phyloP scores from a whole-genome alignment of 2,888 invertebrate species.

The Cataglyphis rosenhaueri region DNA sequence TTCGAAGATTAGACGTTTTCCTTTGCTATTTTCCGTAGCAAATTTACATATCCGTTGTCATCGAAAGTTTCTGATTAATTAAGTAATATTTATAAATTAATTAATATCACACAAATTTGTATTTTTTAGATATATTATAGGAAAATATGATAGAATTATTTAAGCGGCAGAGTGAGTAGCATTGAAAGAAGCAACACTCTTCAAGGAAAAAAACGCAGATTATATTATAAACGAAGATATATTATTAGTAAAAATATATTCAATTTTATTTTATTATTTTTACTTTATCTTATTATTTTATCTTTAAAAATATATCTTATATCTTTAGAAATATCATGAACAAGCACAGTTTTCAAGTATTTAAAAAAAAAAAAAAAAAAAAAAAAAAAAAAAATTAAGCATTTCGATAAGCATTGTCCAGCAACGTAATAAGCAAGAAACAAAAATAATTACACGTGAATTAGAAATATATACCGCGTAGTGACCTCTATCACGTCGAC shows the following conservation, averaged over 20 bases:
- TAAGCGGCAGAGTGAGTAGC: neutral
- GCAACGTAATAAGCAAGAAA: neutral
- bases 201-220: neutral
- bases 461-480: conserved; percentile 37
- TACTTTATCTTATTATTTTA: too few species aligned
- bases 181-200: neutral
- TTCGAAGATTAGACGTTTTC: neutral
- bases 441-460: neutral
- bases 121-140: neutral
- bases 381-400: neutral
- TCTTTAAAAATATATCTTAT: neutral
- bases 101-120: neutral
- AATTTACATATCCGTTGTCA: neutral
- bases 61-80: neutral
- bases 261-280: neutral
- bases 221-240: too few species aligned
- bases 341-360: neutral
- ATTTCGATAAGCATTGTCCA: neutral
- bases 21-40: neutral
- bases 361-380: neutral
- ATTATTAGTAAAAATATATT: neutral
- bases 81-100: neutral
- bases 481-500: conserved; percentile 72
- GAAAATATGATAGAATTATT: neutral
- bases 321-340: neutral